Conservation (phyloP, 2,888 invertebrate genomes). For the Blastobasis adustella region DNA sequence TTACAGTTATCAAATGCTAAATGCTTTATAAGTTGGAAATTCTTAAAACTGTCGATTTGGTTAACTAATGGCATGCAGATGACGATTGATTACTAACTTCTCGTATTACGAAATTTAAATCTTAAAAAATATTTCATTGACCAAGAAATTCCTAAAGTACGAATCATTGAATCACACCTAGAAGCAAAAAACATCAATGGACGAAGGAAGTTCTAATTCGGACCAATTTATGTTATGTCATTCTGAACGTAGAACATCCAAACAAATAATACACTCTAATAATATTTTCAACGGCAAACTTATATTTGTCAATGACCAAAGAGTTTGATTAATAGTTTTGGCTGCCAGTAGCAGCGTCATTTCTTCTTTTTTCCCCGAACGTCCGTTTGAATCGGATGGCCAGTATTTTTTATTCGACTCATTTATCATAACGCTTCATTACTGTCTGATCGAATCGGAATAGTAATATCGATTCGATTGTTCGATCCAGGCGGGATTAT, state of each 20-base stretch:
- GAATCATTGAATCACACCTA: neutral
- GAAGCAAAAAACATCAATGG: constrained; percentile 14
- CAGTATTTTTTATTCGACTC: constrained; percentile 39
- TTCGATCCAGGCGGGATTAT: constrained; percentile 25
- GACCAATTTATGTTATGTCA: too few species aligned
- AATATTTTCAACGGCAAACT: neutral
- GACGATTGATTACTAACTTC: neutral
- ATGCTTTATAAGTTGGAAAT: too few species aligned
- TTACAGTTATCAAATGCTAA: too few species aligned
- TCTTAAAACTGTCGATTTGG: too few species aligned
- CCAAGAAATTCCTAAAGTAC: constrained; percentile 6
- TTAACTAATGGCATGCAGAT: too few species aligned
- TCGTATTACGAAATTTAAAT: constrained; percentile 1
- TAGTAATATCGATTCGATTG: constrained; percentile 50
- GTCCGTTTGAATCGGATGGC: constrained; percentile 34
- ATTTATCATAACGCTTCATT: constrained; percentile 53
- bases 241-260: too few species aligned
- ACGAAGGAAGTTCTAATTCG: constrained; percentile 7
- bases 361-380: constrained; percentile 28
- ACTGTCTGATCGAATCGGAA: constrained; percentile 37
- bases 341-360: constrained; percentile 46
- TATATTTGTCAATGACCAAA: constrained; percentile 29
- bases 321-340: constrained; percentile 59
- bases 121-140: constrained; percentile 9
- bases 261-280: neutral